Percentiles rank a stretch among this genome's conserved stretches.
Conservation (phyloP, 92 coral and sea anemone species). For the Scolanthus callimorphus region DNA sequence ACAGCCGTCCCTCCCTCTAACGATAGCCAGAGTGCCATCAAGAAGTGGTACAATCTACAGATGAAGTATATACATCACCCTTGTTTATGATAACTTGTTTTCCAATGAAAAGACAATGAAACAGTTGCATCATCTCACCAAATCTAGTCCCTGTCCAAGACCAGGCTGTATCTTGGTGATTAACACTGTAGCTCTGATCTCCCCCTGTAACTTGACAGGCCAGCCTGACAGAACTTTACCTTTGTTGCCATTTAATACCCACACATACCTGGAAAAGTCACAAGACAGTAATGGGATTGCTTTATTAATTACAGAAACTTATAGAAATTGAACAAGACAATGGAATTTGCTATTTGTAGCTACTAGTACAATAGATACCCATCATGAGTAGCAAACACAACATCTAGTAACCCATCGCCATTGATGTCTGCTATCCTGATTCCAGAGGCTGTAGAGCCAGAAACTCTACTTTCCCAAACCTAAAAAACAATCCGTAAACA, state of each 20-base stretch:
- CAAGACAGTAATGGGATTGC: too few species aligned
- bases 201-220: conserved; percentile 78
- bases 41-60: conserved; percentile 76
- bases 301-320: too few species aligned
- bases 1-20: conserved; percentile 76
- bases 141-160: conserved; percentile 42
- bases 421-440: conserved; percentile 83
- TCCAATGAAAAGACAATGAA: too few species aligned
- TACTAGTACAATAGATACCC: too few species aligned
- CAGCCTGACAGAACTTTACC: conserved; percentile 75
- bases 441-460: conserved; percentile 80
- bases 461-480: conserved; percentile 93
- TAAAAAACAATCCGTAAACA: too few species aligned
- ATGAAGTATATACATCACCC: too few species aligned
- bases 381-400: conserved; percentile 85
- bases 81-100: too few species aligned
- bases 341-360: too few species aligned
- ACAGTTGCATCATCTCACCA: too few species aligned
- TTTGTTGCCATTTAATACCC: conserved; percentile 79
- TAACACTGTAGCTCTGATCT: conserved; percentile 64
- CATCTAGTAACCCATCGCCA: conserved; percentile 74
- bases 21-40: conserved; percentile 62
- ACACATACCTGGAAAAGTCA: conserved; percentile 75
- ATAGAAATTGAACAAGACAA: too few species aligned
- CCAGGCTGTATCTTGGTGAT: conserved; percentile 61